phyloP scores from a whole-genome alignment of 2,113 vertebrate species.

The Ciconia stormi region DNA sequence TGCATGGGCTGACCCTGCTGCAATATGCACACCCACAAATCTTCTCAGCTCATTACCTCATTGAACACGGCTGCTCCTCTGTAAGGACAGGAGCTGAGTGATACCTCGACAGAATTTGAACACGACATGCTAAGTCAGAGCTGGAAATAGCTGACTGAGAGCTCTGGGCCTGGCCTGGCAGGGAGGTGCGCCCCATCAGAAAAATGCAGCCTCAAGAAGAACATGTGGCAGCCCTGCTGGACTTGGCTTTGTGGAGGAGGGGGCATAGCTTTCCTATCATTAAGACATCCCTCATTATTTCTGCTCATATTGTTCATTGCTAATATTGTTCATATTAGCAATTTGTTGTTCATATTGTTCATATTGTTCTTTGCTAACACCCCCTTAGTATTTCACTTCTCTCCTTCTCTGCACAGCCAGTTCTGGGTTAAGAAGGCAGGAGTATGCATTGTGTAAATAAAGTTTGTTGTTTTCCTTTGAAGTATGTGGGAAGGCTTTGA shows the following conservation, averaged over 20 bases:
- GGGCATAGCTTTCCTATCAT: neutral
- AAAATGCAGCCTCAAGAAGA: neutral
- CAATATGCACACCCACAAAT: constrained; percentile 46
- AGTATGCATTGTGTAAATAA: constrained; percentile 4
- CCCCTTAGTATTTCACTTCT: neutral
- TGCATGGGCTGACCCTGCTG: constrained; percentile 26
- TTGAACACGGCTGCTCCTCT: neutral
- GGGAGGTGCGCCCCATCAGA: neutral
- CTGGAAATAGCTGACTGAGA: neutral
- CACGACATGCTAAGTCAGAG: neutral
- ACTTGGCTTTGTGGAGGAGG: neutral
- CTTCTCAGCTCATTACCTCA: constrained; percentile 52
- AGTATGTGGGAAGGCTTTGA: constrained; percentile 41
- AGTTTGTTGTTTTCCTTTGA: constrained; percentile 50
- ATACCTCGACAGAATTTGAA: neutral
- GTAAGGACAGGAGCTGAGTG: neutral
- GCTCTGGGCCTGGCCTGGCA: neutral
- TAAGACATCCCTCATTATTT: neutral
- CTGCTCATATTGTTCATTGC: neutral
- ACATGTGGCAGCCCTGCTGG: neutral
- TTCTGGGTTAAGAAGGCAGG: neutral
- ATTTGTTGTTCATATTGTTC: too few species aligned
- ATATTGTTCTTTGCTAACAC: neutral
- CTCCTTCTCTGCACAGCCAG: neutral
- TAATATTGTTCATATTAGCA: too few species aligned